A percentile compares a stretch with the other conserved stretches of the same genome.
Evolutionary conservation across 2,113 vertebrate genomes (phyloP).

Genomic region (Podarcis cretensis): DNA sequence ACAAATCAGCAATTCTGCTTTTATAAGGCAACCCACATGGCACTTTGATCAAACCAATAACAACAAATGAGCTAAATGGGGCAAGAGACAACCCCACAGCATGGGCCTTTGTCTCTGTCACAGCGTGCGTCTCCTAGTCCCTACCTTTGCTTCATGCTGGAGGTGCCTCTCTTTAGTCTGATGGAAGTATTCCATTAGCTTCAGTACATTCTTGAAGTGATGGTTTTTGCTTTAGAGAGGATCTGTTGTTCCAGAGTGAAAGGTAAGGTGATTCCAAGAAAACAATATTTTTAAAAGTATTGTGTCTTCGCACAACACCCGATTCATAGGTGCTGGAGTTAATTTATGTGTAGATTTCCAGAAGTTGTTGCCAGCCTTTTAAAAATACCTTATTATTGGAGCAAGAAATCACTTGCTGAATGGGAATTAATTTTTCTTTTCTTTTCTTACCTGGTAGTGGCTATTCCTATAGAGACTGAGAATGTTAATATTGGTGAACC

Average conservation of each 20-base stretch:
- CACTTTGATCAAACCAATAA: conserved; percentile 62
- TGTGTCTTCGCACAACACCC: neutral
- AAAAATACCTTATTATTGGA: neutral
- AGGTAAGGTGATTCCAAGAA: neutral
- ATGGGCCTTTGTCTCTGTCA: neutral
- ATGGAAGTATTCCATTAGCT: neutral
- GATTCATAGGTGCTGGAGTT: neutral
- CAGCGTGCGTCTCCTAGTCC: neutral
- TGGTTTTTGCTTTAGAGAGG: neutral
- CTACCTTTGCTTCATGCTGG: neutral
- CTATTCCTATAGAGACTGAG: neutral
- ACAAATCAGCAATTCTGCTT: conserved; percentile 73
- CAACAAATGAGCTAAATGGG: conserved; percentile 50
- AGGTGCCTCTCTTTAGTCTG: neutral
- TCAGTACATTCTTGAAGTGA: neutral
- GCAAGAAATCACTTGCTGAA: neutral
- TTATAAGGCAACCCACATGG: conserved; percentile 54
- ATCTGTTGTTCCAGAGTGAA: neutral
- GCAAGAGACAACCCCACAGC: neutral
- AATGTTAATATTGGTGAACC: neutral
- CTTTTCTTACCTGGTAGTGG: neutral
- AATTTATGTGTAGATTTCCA: neutral
- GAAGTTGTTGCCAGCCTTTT: neutral
- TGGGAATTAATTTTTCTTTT: neutral
- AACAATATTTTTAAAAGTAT: neutral